phyloP scores from a whole-genome alignment of 2,888 invertebrate genomes.

The Tipula lateralis region DNA sequence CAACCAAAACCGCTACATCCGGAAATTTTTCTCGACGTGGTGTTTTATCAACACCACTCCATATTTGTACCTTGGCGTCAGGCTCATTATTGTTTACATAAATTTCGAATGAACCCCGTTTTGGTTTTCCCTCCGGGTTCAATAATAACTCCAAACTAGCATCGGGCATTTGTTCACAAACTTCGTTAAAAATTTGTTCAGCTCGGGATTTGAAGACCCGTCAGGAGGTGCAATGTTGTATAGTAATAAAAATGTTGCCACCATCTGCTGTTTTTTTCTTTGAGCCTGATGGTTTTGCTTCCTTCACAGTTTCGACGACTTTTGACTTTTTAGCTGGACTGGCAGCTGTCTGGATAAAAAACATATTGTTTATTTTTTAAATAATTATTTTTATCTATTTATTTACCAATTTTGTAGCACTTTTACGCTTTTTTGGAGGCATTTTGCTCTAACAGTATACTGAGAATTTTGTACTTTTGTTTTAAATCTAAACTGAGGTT shows the following conservation, averaged over 20 bases:
- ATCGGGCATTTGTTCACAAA: conserved; percentile 37
- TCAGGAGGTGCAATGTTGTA: conserved; percentile 47
- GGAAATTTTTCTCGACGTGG: conserved; percentile 12
- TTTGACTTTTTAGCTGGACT: not conserved
- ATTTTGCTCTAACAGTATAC: not conserved
- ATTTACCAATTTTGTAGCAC: not conserved
- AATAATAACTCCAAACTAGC: conserved; percentile 35
- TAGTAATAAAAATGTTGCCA: conserved; percentile 40
- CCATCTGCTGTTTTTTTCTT: not conserved
- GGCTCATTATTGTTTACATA: not conserved
- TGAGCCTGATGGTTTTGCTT: not conserved
- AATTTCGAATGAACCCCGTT: not conserved
- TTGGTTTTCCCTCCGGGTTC: not conserved
- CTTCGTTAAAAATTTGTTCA: conserved; percentile 38
- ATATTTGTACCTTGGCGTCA: not conserved
- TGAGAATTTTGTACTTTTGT: not conserved
- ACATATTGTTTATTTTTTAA: too few species aligned
- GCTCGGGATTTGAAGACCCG: conserved; percentile 46
- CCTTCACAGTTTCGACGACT: not conserved
- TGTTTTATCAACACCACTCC: not conserved
- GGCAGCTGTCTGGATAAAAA: not conserved
- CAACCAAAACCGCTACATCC: not conserved
- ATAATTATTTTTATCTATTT: too few species aligned
- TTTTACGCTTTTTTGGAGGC: not conserved
- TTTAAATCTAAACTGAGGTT: not conserved